phyloP scores from a whole-genome alignment of 2,113 vertebrate species.

The Corvus hawaiiensis region DNA sequence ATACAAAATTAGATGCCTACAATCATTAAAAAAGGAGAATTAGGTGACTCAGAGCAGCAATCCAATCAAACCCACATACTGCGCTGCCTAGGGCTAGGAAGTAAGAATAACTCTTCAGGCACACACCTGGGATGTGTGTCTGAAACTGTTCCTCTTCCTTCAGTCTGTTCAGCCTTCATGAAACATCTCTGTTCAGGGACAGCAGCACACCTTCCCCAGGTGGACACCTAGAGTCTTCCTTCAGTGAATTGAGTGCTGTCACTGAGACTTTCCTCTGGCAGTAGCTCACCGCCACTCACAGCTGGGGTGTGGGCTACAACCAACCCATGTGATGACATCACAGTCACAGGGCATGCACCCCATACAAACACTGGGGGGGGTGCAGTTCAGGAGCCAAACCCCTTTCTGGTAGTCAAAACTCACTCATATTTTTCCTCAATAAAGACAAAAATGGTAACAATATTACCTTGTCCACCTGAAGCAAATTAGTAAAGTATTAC shows the following conservation, averaged over 20 bases:
- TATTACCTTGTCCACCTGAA: not conserved
- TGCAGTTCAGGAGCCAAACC: not conserved
- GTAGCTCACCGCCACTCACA: not conserved
- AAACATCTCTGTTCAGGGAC: not conserved
- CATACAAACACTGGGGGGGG: not conserved
- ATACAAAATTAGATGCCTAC: not conserved
- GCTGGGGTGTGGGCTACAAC: not conserved
- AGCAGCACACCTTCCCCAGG: not conserved
- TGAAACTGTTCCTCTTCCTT: not conserved
- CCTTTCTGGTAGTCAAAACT: not conserved
- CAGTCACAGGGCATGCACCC: accelerated
- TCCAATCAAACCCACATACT: not conserved
- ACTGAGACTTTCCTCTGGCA: not conserved
- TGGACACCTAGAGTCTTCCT: not conserved
- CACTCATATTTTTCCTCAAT: not conserved
- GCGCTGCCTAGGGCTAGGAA: not conserved
- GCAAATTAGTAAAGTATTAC: not conserved
- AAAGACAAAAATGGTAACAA: not conserved
- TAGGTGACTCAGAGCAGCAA: not conserved
- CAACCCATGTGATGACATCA: not conserved
- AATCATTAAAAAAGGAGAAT: not conserved
- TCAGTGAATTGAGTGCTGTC: accelerated
- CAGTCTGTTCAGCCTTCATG: not conserved
- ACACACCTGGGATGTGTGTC: not conserved
- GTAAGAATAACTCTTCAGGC: not conserved